phyloP scores from a whole-genome alignment of 1,140 invertebrate species.

The Drosophila orosa region DNA sequence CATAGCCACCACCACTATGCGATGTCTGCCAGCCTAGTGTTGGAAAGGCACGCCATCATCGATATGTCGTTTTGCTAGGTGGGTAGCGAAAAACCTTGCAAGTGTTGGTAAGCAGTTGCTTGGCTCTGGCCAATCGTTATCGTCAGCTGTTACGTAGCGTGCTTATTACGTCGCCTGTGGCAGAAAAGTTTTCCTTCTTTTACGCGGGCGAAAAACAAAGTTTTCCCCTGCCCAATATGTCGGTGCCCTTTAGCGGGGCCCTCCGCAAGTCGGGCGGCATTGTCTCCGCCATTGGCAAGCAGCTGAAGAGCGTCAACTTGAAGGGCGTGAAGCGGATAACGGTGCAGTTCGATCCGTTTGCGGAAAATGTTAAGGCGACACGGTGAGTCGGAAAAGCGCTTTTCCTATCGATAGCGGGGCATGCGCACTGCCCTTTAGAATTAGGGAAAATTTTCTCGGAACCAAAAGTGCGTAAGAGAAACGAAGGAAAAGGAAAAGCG shows the following conservation, averaged over 20 bases:
- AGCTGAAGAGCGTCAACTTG: constrained; percentile 89
- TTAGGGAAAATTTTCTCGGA: constrained; percentile 68
- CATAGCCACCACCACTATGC: constrained; percentile 14
- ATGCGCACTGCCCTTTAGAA: constrained; percentile 60
- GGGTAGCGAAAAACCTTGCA: not conserved
- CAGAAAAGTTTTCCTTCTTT: constrained; percentile 1
- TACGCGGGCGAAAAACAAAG: constrained; percentile 6
- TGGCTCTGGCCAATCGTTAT: not conserved
- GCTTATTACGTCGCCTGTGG: constrained; percentile 23
- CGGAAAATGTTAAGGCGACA: constrained; percentile 87
- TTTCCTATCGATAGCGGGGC: constrained; percentile 76
- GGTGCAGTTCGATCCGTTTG: constrained; percentile 93
- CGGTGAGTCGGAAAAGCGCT: constrained; percentile 87
- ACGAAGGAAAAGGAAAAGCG: constrained; percentile 21
- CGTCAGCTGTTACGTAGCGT: constrained; percentile 40
- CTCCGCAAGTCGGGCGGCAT: constrained; percentile 87
- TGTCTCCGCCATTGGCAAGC: constrained; percentile 88
- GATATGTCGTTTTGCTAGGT: not conserved
- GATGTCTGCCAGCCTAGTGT: not conserved
- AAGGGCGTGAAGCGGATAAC: constrained; percentile 91
- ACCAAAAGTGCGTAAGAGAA: constrained; percentile 54
- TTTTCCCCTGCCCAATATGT: constrained; percentile 84
- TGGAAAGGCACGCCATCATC: not conserved
- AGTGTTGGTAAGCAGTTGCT: constrained; percentile 1
- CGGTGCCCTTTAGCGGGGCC: constrained; percentile 88